A percentile compares a stretch with the other conserved stretches of the same genome.
Conservation (phyloP, 2,888 invertebrate species). For the Apodemia duryi region DNA sequence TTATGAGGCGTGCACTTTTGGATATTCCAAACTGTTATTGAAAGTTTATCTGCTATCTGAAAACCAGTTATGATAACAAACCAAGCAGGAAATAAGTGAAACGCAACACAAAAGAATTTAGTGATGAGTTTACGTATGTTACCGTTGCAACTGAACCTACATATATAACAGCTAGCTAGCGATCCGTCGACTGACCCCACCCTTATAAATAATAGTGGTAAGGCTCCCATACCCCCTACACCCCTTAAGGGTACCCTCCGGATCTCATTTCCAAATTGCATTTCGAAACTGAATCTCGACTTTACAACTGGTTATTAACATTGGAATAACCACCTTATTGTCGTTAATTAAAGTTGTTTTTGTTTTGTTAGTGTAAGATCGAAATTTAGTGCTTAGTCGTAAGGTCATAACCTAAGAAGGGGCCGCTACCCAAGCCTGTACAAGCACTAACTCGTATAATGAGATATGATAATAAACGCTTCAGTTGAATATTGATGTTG, state of each 20-base stretch:
- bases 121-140: constrained; percentile 50
- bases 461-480: constrained; percentile 79
- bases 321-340: constrained; percentile 39
- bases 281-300: constrained; percentile 73
- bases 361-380: constrained; percentile 37
- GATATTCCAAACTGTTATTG: too few relatives aligned
- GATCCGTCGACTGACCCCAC: constrained; percentile 72
- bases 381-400: constrained; percentile 55
- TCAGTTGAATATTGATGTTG: constrained; percentile 75
- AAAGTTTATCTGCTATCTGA: too few relatives aligned
- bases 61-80: neutral
- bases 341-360: constrained; percentile 38
- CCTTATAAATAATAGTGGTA: constrained; percentile 78
- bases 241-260: constrained; percentile 69
- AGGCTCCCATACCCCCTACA: constrained; percentile 59
- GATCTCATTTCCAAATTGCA: constrained; percentile 79
- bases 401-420: constrained; percentile 72
- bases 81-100: constrained; percentile 20
- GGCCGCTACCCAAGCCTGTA: constrained; percentile 50
- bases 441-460: constrained; percentile 79
- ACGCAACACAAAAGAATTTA: constrained; percentile 44
- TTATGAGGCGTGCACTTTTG: too few relatives aligned
- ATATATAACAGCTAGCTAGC: constrained; percentile 40
- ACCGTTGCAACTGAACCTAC: constrained; percentile 43
- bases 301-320: constrained; percentile 49